phyloP scores from a whole-genome alignment of 2,888 invertebrate genomes.

The Erynnis tages region DNA sequence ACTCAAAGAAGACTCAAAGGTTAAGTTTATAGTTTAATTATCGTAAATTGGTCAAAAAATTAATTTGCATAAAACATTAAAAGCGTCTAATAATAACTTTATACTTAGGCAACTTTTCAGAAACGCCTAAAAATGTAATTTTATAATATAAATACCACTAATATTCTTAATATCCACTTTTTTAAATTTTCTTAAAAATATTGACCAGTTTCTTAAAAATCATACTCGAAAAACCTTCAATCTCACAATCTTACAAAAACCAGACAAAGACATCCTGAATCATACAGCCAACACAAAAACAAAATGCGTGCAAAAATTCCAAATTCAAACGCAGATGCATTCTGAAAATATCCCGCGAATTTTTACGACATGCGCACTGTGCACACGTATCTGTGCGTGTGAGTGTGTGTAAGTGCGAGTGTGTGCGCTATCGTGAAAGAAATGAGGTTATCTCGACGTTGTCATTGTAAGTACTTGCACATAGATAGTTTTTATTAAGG shows the following conservation, averaged over 20 bases:
- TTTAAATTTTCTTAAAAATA: no score
- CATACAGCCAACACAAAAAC: not conserved
- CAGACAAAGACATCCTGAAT: constrained; percentile 1
- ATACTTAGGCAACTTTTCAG: no score
- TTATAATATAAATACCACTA: no score
- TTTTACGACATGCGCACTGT: constrained; percentile 34
- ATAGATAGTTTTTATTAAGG: constrained; percentile 31
- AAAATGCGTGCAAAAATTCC: constrained; percentile 8
- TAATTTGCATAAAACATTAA: no score
- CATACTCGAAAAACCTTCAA: no score
- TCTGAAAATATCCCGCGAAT: constrained; percentile 38
- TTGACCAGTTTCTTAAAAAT: no score
- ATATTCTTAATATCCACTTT: no score
- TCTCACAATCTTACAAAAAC: not conserved
- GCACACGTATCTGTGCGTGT: constrained; percentile 4
- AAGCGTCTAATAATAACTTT: no score
- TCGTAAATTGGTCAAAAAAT: no score
- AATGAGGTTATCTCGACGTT: constrained; percentile 79
- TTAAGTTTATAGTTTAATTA: no score
- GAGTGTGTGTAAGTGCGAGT: constrained; percentile 48
- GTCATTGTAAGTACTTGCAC: constrained; percentile 69
- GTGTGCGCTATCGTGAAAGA: constrained; percentile 60
- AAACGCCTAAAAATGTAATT: no score
- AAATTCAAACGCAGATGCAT: constrained; percentile 27
- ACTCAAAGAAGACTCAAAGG: no score